phyloP scores from a whole-genome alignment of 2,113 vertebrate genomes.

The Rhinichthys klamathensis region DNA sequence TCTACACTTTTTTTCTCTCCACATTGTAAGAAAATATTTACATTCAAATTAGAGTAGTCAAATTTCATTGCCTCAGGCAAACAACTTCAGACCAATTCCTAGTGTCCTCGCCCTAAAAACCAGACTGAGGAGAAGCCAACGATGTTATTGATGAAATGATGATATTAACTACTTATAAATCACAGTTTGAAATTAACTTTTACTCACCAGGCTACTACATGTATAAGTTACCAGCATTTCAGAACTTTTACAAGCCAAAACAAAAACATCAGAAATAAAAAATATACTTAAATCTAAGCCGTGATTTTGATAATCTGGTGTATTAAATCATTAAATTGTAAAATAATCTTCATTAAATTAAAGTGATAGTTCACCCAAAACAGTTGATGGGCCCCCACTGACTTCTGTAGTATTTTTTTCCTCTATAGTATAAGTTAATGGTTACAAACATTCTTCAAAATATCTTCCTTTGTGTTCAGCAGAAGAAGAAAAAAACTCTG shows the following conservation, averaged over 20 bases:
- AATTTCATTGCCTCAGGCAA: not conserved
- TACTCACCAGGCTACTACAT: not conserved
- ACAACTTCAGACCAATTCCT: not conserved
- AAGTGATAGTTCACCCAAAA: no score
- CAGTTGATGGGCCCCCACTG: not conserved
- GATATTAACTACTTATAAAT: not conserved
- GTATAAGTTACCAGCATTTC: not conserved
- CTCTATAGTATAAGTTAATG: not conserved
- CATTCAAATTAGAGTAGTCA: constrained; percentile 33
- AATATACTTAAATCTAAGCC: no score
- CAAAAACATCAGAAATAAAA: not conserved
- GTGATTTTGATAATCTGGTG: no score
- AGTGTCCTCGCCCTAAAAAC: not conserved
- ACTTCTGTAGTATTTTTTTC: not conserved
- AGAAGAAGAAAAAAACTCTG: no score
- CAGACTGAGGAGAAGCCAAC: not conserved
- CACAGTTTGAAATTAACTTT: not conserved
- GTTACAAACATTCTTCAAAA: not conserved
- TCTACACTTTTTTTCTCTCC: no score
- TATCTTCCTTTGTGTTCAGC: not conserved
- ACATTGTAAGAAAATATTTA: not conserved
- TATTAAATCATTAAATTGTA: not conserved
- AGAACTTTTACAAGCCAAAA: not conserved
- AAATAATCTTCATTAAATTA: not conserved
- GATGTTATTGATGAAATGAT: not conserved